These are phyloP conservation scores for Myzus persicae DNA, from an alignment of 1,140 invertebrate genomes.

Conservation along the genomic window DNA sequence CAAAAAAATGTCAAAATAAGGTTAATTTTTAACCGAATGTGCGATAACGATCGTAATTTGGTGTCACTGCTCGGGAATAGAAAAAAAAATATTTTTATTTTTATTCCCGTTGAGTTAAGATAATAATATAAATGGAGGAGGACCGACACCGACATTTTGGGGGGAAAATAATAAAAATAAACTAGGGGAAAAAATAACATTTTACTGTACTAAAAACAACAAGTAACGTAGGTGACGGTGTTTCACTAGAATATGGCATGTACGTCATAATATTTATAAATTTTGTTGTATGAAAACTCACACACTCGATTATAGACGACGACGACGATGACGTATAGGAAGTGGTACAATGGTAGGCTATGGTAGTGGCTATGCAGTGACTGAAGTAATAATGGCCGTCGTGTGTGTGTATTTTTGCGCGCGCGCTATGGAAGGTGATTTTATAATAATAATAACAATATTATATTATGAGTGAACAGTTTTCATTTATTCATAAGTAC, in stretches of 20 bases:
- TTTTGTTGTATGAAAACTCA: neutral
- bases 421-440: neutral
- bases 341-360: neutral
- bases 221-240: neutral
- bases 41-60: neutral
- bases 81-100: neutral
- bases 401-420: neutral
- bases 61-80: neutral
- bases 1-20: neutral
- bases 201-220: neutral
- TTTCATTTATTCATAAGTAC: neutral
- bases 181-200: neutral
- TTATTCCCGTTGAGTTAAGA: neutral
- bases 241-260: constrained; percentile 7
- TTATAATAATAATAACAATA: neutral
- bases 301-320: neutral
- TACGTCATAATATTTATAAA: neutral
- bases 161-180: neutral
- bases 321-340: constrained; percentile 42
- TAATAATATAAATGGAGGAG: neutral
- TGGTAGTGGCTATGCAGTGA: neutral
- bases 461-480: neutral
- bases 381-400: constrained; percentile 23
- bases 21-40: neutral
- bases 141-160: neutral